phyloP scores from a whole-genome alignment of 2,888 invertebrate species.

The Molorchus minor region DNA sequence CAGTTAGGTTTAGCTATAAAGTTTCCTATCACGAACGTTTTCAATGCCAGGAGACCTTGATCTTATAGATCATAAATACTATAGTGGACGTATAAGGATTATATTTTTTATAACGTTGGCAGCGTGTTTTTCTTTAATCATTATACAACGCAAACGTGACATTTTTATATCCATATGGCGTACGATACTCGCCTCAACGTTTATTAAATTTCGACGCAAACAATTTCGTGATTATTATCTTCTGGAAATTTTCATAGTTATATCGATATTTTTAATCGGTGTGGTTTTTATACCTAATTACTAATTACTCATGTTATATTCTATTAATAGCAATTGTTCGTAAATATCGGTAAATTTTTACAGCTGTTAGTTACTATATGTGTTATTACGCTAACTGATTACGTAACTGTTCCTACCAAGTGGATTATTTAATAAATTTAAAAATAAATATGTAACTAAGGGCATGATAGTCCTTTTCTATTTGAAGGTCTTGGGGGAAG shows the following conservation, averaged over 20 bases:
- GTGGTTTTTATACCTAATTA: conserved; percentile 30
- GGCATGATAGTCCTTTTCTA: too few species aligned
- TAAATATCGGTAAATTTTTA: conserved; percentile 4
- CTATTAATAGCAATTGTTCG: conserved; percentile 16
- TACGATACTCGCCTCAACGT: conserved; percentile 13
- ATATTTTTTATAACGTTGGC: conserved; percentile 23
- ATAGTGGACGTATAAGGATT: conserved; percentile 28
- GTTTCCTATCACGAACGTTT: conserved; percentile 30
- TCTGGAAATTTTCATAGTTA: conserved; percentile 31
- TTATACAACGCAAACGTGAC: conserved; percentile 33
- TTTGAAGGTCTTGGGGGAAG: too few species aligned
- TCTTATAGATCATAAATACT: conserved; percentile 32
- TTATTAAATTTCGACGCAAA: conserved; percentile 21
- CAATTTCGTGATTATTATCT: conserved; percentile 29
- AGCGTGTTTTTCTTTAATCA: conserved; percentile 26
- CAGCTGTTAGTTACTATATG: too few species aligned
- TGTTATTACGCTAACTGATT: too few species aligned
- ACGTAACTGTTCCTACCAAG: too few species aligned
- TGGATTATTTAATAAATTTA: too few species aligned
- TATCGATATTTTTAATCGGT: conserved; percentile 30
- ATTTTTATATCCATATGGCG: conserved; percentile 28
- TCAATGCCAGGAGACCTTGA: conserved; percentile 31
- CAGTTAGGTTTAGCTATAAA: conserved; percentile 25
- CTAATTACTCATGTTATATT: conserved; percentile 17
- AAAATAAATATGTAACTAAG: too few species aligned